These are phyloP conservation scores for Phalloptychus januarius DNA, from an alignment of 2,797 vertebrate species.

Conservation along the genomic window DNA sequence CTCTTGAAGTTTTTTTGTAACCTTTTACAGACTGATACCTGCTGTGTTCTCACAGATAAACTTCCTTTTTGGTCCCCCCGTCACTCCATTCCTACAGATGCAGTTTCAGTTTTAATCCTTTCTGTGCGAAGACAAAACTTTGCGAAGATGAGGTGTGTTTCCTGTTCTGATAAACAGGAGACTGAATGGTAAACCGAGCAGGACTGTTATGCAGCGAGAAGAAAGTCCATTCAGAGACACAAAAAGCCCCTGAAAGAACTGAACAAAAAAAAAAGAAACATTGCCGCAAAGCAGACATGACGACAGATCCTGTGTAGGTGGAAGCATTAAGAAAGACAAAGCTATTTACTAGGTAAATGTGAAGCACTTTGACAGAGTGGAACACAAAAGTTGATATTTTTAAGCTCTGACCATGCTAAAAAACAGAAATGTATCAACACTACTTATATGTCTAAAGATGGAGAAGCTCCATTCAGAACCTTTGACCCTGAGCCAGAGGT, in stretches of 20 bases:
- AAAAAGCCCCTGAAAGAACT: background rate
- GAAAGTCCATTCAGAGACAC: slow-evolving; percentile 17
- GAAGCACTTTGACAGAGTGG: background rate
- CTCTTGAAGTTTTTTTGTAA: slow-evolving; percentile 33
- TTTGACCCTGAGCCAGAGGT: background rate
- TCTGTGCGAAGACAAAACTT: background rate
- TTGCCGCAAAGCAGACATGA: slow-evolving; percentile 3
- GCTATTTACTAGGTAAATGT: too few species aligned
- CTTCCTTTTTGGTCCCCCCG: slow-evolving; percentile 25
- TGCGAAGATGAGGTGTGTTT: background rate
- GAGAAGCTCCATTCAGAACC: background rate
- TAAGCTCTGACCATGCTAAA: background rate
- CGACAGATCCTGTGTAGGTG: slow-evolving; percentile 5
- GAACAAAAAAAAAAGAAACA: background rate
- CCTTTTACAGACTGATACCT: slow-evolving; percentile 40
- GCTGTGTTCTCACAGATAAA: slow-evolving; percentile 23
- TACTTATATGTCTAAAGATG: background rate
- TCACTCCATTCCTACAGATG: background rate
- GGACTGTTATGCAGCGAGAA: background rate
- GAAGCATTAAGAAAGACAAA: background rate
- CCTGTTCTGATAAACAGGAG: background rate
- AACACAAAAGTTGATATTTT: background rate
- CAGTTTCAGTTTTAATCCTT: slow-evolving; percentile 29
- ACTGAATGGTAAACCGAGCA: slow-evolving; percentile 6
- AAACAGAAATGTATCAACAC: background rate